These are phyloP conservation scores for Papilio polytes DNA, from an alignment of 1,140 invertebrate genomes.

Conservation along the genomic window DNA sequence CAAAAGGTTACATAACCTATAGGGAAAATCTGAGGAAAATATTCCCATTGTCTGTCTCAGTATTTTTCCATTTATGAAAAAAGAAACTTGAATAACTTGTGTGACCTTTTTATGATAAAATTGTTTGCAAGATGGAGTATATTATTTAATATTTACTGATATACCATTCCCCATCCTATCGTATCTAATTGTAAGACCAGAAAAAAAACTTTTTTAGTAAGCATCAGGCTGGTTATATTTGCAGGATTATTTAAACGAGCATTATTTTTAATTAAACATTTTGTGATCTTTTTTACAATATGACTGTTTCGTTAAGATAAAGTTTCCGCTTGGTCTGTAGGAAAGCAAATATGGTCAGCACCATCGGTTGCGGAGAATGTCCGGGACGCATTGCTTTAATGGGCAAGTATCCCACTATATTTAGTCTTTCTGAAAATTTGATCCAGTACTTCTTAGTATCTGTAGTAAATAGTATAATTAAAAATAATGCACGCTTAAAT, in stretches of 20 bases:
- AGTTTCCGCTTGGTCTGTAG: constrained; percentile 29
- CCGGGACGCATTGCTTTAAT: constrained; percentile 28
- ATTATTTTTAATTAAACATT: constrained; percentile 8
- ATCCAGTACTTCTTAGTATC: neutral
- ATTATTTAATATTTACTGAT: neutral
- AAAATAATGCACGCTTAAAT: constrained; percentile 28
- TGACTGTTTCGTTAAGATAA: neutral
- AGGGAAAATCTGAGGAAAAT: neutral
- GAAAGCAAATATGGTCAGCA: constrained; percentile 12
- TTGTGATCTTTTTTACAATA: neutral
- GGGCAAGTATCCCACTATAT: constrained; percentile 30
- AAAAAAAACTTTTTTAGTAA: neutral
- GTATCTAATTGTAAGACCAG: too few species aligned
- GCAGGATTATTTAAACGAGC: constrained; percentile 7
- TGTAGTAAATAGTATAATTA: neutral
- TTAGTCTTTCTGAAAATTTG: neutral
- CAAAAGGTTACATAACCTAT: neutral
- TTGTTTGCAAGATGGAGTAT: neutral
- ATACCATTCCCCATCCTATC: too few species aligned
- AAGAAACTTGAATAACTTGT: neutral
- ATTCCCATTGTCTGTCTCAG: neutral
- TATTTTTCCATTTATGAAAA: neutral
- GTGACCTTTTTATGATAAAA: constrained; percentile 23
- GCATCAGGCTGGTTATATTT: neutral
- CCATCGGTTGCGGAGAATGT: constrained; percentile 20